phyloP scores from a whole-genome alignment of 1,140 invertebrate species.

The Psilanteris sp. region DNA sequence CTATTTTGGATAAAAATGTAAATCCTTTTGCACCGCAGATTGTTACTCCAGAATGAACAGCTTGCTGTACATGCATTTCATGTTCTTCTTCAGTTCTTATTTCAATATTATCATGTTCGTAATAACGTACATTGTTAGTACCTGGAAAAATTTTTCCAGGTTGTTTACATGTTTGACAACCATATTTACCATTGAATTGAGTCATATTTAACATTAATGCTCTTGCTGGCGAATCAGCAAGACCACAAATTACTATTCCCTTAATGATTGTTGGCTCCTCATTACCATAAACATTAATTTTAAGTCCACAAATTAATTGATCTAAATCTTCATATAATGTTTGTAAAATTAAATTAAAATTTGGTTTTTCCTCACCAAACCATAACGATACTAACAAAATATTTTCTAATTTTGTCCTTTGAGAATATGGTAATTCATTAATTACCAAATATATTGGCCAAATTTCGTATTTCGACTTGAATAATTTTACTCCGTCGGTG shows the following conservation, averaged over 20 bases:
- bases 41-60: conserved; percentile 11
- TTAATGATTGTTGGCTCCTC: conserved; percentile 8
- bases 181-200: conserved; percentile 16
- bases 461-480: conserved; percentile 2
- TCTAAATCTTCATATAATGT: conserved; percentile 9
- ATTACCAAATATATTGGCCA: conserved; percentile 34
- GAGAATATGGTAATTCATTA: conserved; percentile 28
- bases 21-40: conserved; percentile 32
- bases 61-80: no score
- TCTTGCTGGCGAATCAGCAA: conserved; percentile 35
- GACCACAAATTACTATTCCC: conserved; percentile 27
- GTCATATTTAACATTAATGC: conserved; percentile 35
- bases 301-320: not conserved
- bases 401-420: no score
- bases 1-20: not conserved
- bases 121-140: no score
- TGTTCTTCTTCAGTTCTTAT: no score
- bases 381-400: conserved; percentile 6
- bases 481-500: no score
- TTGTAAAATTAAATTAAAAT: conserved; percentile 2
- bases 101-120: no score
- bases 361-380: conserved; percentile 26
- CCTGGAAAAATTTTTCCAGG: no score
- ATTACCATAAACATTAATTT: not conserved
- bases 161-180: conserved; percentile 22